phyloP scores from a whole-genome alignment of 2,888 invertebrate species.

The Siphlonurus alternatus region DNA sequence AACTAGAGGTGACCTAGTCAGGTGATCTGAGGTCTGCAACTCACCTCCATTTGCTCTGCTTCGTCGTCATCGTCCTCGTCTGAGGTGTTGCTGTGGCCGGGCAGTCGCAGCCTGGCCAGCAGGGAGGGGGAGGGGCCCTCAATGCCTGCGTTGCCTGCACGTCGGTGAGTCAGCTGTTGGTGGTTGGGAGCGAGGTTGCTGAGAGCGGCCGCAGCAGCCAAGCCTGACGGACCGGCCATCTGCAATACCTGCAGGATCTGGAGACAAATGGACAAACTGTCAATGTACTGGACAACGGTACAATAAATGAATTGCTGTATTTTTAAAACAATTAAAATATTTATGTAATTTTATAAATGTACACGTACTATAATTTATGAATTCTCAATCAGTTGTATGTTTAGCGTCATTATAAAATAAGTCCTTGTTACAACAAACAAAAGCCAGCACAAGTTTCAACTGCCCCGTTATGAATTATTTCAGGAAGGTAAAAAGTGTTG shows the following conservation, averaged over 20 bases:
- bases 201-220: neutral
- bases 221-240: neutral
- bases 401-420: too few relatives aligned
- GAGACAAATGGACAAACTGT: neutral
- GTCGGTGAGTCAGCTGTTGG: neutral
- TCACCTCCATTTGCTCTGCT: neutral
- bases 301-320: too few relatives aligned
- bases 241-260: neutral
- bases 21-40: too few relatives aligned
- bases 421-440: too few relatives aligned
- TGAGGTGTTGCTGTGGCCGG: neutral
- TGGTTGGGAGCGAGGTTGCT: neutral
- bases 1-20: too few relatives aligned
- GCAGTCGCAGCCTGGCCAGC: neutral
- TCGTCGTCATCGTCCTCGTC: neutral
- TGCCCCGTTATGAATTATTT: too few relatives aligned
- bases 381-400: too few relatives aligned
- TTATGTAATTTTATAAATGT: too few relatives aligned
- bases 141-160: neutral
- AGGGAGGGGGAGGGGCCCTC: neutral
- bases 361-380: too few relatives aligned
- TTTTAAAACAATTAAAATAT: too few relatives aligned
- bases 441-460: too few relatives aligned
- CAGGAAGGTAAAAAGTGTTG: too few relatives aligned
- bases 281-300: neutral